These are phyloP conservation scores for Furcifer pardalis DNA, from an alignment of 2,797 vertebrate genomes.

Conservation along the genomic window DNA sequence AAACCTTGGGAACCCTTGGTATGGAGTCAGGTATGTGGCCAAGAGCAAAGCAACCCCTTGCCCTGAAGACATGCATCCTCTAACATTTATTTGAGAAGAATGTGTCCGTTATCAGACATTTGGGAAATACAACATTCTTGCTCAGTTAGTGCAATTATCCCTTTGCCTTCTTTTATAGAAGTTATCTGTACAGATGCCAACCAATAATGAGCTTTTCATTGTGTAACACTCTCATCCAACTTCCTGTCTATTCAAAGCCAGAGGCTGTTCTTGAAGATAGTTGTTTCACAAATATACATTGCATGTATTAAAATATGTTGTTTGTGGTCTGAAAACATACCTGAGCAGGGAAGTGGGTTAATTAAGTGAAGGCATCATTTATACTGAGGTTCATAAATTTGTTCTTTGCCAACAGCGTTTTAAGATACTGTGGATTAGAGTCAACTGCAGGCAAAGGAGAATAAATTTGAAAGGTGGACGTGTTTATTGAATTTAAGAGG, in stretches of 20 bases:
- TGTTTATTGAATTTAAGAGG: neutral
- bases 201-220: conserved; percentile 32
- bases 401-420: neutral
- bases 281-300: conserved; percentile 19
- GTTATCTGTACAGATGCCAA: conserved; percentile 48
- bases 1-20: too few relatives aligned
- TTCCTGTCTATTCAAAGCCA: conserved; percentile 35
- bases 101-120: neutral
- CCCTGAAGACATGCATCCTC: neutral
- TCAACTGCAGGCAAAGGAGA: conserved; percentile 7
- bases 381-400: neutral
- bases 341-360: neutral
- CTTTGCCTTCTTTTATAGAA: neutral
- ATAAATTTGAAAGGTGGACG: neutral
- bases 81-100: neutral
- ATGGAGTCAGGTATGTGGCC: neutral
- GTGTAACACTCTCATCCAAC: conserved; percentile 50
- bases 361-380: conserved; percentile 8
- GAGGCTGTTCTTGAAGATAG: conserved; percentile 46
- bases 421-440: neutral
- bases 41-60: neutral
- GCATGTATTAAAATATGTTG: neutral
- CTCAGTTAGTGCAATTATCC: neutral
- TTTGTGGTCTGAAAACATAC: conserved; percentile 6
- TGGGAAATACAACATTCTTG: too few relatives aligned